Evolutionary conservation across 2,113 vertebrate species (phyloP), one percentile per base, ranked within the genome.

Genomic region (Brachyhypopomus occidentalis): DNA sequence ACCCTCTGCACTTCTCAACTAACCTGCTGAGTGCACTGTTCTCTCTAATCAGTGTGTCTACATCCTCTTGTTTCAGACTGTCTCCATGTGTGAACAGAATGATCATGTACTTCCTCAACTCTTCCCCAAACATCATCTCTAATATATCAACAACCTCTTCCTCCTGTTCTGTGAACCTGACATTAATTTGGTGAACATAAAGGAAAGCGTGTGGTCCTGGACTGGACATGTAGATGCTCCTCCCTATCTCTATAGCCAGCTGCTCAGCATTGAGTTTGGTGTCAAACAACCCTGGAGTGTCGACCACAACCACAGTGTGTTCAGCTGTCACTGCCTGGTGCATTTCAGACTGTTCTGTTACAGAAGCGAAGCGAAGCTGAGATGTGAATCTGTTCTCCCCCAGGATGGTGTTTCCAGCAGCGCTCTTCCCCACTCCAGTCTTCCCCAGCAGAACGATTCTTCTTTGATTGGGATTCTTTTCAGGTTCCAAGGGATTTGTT

Each of bases 201-300:
- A 92, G 66, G 77, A 92, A 91, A 25, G 72, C 84, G 1, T 91
- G 90, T 30, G 91, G 90, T 52, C 82, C 64, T 52, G 52, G 19
- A 11, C 30, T 34, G 19, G 36, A 3, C 52, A 90, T 82, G 1
- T 84, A 86, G 60, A 89, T 72, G 6, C 89, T 92, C 0, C 3
- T 72, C 11, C 6, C 17, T 0, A 91, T 89, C 85, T 87, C 86
- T 9, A 5, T 79, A 7, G 1, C 0, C 0, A 85, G 88, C 17
- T 90, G 85, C 0, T 75, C 79, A 19, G 88, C 64, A 0, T 0
- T 5, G 0, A 60, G 4, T 1, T 87, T 70, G 0, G 90, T 92
- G 83, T 93, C 88, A 36, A 92, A 93, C 23, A 94, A 69, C 1
- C 89, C 92, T 0, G 92, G 91, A 0, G 88, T 94, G 27, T 94